phyloP scores from a whole-genome alignment of 2,797 vertebrate species.

The Gymnoscopelus microlampas region DNA sequence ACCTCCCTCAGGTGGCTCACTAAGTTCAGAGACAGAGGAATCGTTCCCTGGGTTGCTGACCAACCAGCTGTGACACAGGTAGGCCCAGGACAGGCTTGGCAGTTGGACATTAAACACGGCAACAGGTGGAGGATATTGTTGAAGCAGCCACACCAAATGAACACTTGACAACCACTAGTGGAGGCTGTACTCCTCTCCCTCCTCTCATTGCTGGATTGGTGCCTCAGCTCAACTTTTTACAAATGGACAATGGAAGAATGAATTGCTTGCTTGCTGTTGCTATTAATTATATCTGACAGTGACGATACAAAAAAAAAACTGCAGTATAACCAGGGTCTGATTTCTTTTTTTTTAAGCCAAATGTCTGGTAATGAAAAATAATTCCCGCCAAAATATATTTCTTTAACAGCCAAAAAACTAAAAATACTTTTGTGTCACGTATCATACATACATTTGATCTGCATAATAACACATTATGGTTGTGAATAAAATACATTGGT shows the following conservation, averaged over 20 bases:
- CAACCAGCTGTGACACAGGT: slow-evolving; percentile 87
- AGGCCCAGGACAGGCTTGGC: slow-evolving; percentile 59
- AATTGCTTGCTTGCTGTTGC: slow-evolving; percentile 49
- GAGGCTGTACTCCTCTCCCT: slow-evolving; percentile 40
- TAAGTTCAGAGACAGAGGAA: slow-evolving; percentile 87
- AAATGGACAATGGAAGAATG: slow-evolving; percentile 36
- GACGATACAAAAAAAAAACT: slow-evolving; percentile 4
- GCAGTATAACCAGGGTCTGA: too few relatives aligned
- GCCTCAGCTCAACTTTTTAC: slow-evolving; percentile 33
- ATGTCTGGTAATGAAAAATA: too few relatives aligned
- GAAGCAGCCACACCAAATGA: slow-evolving; percentile 9
- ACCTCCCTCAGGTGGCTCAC: slow-evolving; percentile 85
- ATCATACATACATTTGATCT: too few relatives aligned
- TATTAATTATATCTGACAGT: slow-evolving; percentile 43
- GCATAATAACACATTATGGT: too few relatives aligned
- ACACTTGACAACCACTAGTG: slow-evolving; percentile 78
- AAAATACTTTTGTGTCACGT: too few relatives aligned
- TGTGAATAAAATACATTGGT: too few relatives aligned
- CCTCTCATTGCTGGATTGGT: slow-evolving; percentile 35
- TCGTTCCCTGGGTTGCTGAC: slow-evolving; percentile 86
- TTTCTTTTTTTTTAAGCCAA: too few relatives aligned
- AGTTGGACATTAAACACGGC: slow-evolving; percentile 28
- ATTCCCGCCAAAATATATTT: too few relatives aligned
- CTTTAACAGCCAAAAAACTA: too few relatives aligned
- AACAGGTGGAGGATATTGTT: slow-evolving; percentile 15